Percentiles rank a stretch among this genome's conserved stretches.
Evolutionary conservation across 2,888 invertebrate species (phyloP).

Genomic region (Terebella lapidaria): DNA sequence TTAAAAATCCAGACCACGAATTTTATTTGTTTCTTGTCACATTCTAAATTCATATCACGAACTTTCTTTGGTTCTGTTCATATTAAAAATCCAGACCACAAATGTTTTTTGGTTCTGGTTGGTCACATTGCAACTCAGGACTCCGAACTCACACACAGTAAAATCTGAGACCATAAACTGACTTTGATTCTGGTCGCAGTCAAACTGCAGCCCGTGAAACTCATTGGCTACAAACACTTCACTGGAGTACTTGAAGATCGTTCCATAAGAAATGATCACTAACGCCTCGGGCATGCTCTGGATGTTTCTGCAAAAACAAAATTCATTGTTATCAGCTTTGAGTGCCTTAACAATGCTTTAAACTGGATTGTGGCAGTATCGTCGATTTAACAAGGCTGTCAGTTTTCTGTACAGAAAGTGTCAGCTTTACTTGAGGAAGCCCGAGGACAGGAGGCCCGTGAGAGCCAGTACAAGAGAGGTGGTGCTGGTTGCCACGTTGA

Average conservation of each 20-base stretch:
- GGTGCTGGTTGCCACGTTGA: conserved; percentile 33
- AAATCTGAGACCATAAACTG: no score
- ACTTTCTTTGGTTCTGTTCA: no score
- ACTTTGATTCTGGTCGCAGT: no score
- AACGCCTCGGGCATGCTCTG: conserved; percentile 34
- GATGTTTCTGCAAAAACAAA: conserved; percentile 25
- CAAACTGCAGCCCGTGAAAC: conserved; percentile 33
- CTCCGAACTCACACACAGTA: no score
- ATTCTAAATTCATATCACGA: no score
- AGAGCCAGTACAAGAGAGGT: conserved; percentile 31
- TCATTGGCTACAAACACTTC: conserved; percentile 43
- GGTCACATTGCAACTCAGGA: no score
- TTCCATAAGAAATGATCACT: conserved; percentile 33
- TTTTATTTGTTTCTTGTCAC: no score
- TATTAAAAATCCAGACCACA: no score
- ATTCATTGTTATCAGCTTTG: background rate
- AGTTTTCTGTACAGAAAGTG: no score
- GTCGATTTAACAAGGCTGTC: no score
- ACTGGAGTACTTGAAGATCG: conserved; percentile 36
- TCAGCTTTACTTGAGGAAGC: conserved; percentile 37
- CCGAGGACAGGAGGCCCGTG: conserved; percentile 35
- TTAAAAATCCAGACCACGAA: no score
- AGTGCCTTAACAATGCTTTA: background rate
- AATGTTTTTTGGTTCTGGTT: no score
- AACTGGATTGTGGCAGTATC: background rate